phyloP scores from a whole-genome alignment of 2,113 vertebrate species.

The human (Homo sapiens) region DNA sequence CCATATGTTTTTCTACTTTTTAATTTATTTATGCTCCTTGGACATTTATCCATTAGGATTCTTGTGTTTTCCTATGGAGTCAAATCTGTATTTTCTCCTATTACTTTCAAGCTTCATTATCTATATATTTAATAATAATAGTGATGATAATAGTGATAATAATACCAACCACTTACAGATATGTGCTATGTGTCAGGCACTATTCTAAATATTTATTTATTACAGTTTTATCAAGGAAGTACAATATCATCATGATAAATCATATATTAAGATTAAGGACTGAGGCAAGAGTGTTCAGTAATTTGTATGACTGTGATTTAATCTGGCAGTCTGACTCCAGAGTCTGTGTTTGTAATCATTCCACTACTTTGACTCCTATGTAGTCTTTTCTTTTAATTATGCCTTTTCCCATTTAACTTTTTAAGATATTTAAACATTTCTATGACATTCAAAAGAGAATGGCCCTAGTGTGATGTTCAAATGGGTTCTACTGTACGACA shows the following conservation, averaged over 20 bases:
- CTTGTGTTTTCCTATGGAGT: neutral
- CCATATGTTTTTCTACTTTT: conserved; percentile 17
- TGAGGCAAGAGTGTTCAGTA: neutral
- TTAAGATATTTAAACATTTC: neutral
- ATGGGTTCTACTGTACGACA: neutral
- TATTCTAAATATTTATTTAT: neutral
- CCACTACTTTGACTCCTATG: neutral
- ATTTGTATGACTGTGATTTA: neutral
- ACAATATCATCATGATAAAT: neutral
- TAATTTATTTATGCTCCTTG: conserved; percentile 6
- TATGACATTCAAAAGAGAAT: neutral
- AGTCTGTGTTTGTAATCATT: neutral
- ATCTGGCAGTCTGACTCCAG: neutral
- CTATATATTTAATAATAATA: neutral
- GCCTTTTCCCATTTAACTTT: conserved; percentile 13
- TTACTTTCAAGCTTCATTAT: neutral
- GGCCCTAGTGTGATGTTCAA: neutral
- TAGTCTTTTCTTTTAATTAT: neutral
- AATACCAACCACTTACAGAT: neutral
- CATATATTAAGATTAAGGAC: neutral
- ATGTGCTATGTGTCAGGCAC: neutral
- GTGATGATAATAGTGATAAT: neutral
- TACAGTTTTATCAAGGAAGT: neutral
- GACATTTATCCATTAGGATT: neutral
- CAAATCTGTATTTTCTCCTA: neutral